Evolutionary conservation across 64 coral and sea anemone species (phyloP), one percentile per base, ranked within the genome.

Genomic region (Montipora efflorescens): DNA sequence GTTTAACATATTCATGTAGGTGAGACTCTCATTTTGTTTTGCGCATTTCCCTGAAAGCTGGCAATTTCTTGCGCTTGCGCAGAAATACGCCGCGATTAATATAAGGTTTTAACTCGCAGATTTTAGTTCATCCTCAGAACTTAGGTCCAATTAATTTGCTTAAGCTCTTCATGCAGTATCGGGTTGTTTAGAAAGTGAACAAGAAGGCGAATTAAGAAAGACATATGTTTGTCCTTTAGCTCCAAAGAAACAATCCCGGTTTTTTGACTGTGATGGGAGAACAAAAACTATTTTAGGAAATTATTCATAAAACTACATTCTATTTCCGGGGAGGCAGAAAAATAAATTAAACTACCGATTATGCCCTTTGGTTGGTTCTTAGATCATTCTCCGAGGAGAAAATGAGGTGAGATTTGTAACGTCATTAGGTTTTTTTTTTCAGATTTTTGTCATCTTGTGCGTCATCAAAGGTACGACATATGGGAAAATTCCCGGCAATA

Each of bases 271-370:
- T 23, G 18, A 0, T 5, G 9, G 6, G 19, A 23, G 28, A 5
- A 20, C 19, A 18, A 21, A 4, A 59, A 82, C 9, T 44, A n/a
- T 21, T 86, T 70, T 71, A 12, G 82, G 6, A 86, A 48, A 86
- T 48, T 71, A 86, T 86, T 86, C 67, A 71, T 22, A 82, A 19
- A 45, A 49, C 19, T 48, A 18, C 2, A 22, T 86, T 72, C 64
- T 28, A 72, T 86, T 86, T 86, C 82, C 82, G 82, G 82, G 18
- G 45, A 71, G 44, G 62, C 48, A 78, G 43, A 48, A 73, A 86
- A 68, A 36, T 36, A 36, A 36, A 36, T 36, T 68, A n/a, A 67
- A 46, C 16, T 59, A 47, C 8, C 58, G 46, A 83, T 71, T 69
- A 67, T 8, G 16, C 45, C 4, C 44, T 78, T 78, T 48, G 28